Evolutionary conservation across 2,797 vertebrate genomes (phyloP).

Genomic region (Microcaecilia unicolor): DNA sequence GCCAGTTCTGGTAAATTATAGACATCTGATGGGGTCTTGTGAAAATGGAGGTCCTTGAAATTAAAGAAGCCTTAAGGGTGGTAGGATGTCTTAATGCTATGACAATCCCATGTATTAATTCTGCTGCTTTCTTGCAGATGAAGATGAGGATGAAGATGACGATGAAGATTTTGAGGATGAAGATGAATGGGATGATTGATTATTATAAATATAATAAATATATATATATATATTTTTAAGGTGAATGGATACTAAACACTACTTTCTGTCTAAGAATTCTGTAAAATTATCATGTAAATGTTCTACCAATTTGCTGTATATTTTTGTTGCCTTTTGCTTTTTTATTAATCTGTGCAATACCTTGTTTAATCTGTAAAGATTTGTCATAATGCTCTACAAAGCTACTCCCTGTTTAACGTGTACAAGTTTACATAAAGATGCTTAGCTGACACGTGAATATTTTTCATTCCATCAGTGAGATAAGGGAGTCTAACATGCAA

Average conservation of each 20-base stretch:
- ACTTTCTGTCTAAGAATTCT: constrained; percentile 78
- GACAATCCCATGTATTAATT: constrained; percentile 3
- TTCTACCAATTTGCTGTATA: constrained; percentile 90
- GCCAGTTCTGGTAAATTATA: no score
- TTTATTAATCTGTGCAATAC: constrained; percentile 97
- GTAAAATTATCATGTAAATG: constrained; percentile 88
- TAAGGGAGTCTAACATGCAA: constrained; percentile 59
- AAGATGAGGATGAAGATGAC: constrained; percentile 92
- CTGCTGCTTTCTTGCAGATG: constrained; percentile 59
- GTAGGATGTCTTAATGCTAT: not conserved
- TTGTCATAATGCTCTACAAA: constrained; percentile 65
- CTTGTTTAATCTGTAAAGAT: constrained; percentile 91
- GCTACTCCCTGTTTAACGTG: constrained; percentile 63
- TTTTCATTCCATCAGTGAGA: constrained; percentile 57
- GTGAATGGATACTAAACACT: constrained; percentile 80
- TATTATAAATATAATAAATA: constrained; percentile 52
- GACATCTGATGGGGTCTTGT: no score
- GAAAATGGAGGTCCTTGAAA: no score
- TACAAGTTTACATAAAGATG: constrained; percentile 70
- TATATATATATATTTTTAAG: constrained; percentile 68
- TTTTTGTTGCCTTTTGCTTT: constrained; percentile 90
- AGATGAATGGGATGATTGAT: constrained; percentile 96
- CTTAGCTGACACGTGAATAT: constrained; percentile 63
- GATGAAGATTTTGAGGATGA: constrained; percentile 96
- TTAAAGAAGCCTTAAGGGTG: no score